Percentiles rank a stretch among this genome's conserved stretches.
phyloP scores from a whole-genome alignment of 2,888 invertebrate species.

The Caenorhabditis sp. region DNA sequence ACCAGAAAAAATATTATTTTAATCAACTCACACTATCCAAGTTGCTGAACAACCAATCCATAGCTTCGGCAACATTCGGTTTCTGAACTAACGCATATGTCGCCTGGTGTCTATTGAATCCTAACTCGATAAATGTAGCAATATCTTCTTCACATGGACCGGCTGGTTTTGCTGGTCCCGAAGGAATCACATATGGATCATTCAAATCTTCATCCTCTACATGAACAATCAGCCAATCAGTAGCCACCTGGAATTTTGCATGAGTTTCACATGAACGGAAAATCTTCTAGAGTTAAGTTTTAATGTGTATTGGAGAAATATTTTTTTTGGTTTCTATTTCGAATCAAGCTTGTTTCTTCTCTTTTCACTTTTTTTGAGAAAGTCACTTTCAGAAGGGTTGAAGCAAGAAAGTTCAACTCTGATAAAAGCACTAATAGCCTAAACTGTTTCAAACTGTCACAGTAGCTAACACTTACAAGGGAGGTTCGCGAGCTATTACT shows the following conservation, averaged over 20 bases:
- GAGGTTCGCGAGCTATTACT: no score
- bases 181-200: constrained; percentile 23
- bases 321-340: no score
- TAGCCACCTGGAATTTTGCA: constrained; percentile 11
- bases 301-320: neutral
- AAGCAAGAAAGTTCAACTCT: no score
- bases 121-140: constrained; percentile 27
- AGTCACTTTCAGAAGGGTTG: no score
- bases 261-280: no score
- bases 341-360: no score
- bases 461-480: no score
- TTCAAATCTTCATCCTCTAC: constrained; percentile 43
- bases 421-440: no score
- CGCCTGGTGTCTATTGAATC: constrained; percentile 72
- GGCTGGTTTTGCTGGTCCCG: neutral
- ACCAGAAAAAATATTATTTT: no score
- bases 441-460: no score
- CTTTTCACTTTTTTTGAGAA: neutral
- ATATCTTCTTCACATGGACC: constrained; percentile 12
- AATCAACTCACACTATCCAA: constrained; percentile 40
- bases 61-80: constrained; percentile 49
- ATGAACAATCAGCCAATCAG: constrained; percentile 47
- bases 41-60: constrained; percentile 62
- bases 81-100: constrained; percentile 48
- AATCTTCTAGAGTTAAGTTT: no score